Conservation (phyloP, 2,113 vertebrate genomes). For the Reinhardtius hippoglossoides region DNA sequence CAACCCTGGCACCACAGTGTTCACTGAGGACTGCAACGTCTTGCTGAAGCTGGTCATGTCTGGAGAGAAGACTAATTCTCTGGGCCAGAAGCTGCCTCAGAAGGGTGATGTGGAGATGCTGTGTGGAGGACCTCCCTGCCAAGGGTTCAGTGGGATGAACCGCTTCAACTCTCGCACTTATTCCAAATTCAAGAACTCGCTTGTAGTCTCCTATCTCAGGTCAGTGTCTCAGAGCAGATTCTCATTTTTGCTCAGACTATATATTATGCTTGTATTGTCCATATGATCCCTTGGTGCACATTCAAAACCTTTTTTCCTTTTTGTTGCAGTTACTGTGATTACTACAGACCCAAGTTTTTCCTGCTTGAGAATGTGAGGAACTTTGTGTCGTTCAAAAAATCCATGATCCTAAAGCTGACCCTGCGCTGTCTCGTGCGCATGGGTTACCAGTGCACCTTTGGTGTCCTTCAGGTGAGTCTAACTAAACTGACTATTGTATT, state of each 20-base stretch:
- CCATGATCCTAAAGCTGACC: slow-evolving; percentile 97
- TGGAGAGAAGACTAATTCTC: slow-evolving; percentile 89
- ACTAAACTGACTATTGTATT: neutral
- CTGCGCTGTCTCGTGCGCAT: slow-evolving; percentile 94
- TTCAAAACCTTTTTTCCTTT: neutral
- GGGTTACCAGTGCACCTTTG: slow-evolving; percentile 98
- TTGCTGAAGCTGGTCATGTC: slow-evolving; percentile 96
- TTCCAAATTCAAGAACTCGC: slow-evolving; percentile 97
- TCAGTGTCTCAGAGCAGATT: slow-evolving; percentile 36
- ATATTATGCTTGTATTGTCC: no score
- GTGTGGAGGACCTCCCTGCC: slow-evolving; percentile 94
- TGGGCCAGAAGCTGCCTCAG: slow-evolving; percentile 93
- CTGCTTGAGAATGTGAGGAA: slow-evolving; percentile 96
- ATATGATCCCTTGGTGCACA: no score
- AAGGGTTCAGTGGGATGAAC: slow-evolving; percentile 99
- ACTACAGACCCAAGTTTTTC: slow-evolving; percentile 95
- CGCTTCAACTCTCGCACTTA: slow-evolving; percentile 98
- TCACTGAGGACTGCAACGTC: slow-evolving; percentile 96
- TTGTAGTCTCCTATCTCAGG: slow-evolving; percentile 98
- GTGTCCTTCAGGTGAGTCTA: slow-evolving; percentile 90
- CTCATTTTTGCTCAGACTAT: neutral
- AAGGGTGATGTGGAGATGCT: slow-evolving; percentile 97
- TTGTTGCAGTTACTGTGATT: slow-evolving; percentile 92
- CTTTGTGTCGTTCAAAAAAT: slow-evolving; percentile 96
- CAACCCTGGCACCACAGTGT: slow-evolving; percentile 92